Percentiles rank a stretch among this genome's conserved stretches.
These are phyloP conservation scores for Drosophila sulfurigaster DNA, from an alignment of 1,140 invertebrate species.

Conservation along the genomic window DNA sequence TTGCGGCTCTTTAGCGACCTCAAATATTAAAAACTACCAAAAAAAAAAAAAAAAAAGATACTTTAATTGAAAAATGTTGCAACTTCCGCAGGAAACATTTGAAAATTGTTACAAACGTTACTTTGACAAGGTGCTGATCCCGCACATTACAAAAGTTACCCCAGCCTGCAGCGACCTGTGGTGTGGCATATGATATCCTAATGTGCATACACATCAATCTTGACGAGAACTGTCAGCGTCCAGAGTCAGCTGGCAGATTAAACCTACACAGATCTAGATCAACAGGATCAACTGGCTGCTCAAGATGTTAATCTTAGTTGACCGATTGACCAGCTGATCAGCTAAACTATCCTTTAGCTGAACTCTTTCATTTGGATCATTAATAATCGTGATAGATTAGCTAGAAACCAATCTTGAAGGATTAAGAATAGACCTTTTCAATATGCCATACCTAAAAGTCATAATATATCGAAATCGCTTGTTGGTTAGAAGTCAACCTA, in stretches of 20 bases:
- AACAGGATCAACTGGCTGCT: neutral
- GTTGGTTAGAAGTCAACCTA: too few species aligned
- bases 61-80: slow-evolving; percentile 74
- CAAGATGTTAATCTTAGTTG: slow-evolving; percentile 1
- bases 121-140: slow-evolving; percentile 45
- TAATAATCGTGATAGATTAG: neutral
- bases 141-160: slow-evolving; percentile 23
- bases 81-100: slow-evolving; percentile 74
- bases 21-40: slow-evolving; percentile 9
- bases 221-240: neutral
- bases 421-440: neutral
- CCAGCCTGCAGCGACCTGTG: too few species aligned
- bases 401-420: too few species aligned
- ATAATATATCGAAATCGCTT: too few species aligned
- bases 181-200: slow-evolving; percentile 23
- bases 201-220: slow-evolving; percentile 13
- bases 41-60: slow-evolving; percentile 9
- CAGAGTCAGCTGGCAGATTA: slow-evolving; percentile 11
- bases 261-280: slow-evolving; percentile 3
- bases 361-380: neutral
- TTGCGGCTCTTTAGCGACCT: slow-evolving; percentile 74
- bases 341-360: neutral
- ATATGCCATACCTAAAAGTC: too few species aligned
- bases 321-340: neutral
- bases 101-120: slow-evolving; percentile 46